Percentiles rank a stretch among this genome's conserved stretches.
phyloP scores from a whole-genome alignment of 2,797 vertebrate species.

The Periparus ater region DNA sequence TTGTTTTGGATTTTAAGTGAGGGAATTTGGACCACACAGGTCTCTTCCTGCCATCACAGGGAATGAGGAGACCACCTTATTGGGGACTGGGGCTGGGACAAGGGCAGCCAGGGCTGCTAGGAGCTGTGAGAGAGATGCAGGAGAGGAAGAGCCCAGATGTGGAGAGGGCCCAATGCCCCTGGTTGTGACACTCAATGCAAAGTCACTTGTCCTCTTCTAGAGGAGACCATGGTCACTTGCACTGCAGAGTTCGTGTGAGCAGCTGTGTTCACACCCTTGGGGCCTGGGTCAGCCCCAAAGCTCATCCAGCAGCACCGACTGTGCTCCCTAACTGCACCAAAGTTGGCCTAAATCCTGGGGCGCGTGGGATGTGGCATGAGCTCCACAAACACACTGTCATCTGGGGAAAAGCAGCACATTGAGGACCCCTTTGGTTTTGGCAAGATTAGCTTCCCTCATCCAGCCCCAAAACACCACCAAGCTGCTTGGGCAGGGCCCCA shows the following conservation, averaged over 20 bases:
- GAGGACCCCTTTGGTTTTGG: background rate
- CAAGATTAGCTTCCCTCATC: background rate
- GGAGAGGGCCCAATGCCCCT: background rate
- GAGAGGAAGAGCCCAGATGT: background rate
- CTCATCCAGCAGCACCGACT: background rate
- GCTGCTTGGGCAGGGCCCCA: background rate
- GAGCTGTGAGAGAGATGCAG: background rate
- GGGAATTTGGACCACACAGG: background rate
- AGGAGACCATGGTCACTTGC: background rate
- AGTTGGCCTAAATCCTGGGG: background rate
- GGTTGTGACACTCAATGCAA: background rate
- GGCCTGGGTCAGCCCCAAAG: background rate
- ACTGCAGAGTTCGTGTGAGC: background rate
- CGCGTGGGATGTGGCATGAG: rapidly evolving
- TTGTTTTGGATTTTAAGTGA: background rate
- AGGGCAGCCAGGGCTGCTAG: background rate
- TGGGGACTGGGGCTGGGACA: rapidly evolving
- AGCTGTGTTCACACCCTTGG: background rate
- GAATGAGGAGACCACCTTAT: background rate
- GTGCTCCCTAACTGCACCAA: background rate
- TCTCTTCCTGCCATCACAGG: background rate
- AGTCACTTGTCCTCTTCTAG: background rate
- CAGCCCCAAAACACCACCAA: rapidly evolving
- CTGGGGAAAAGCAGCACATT: background rate
- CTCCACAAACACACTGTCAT: background rate